Base-by-base conservation (phyloP, 2,888 invertebrate species). In the Yponomeuta evonymella region DNA sequence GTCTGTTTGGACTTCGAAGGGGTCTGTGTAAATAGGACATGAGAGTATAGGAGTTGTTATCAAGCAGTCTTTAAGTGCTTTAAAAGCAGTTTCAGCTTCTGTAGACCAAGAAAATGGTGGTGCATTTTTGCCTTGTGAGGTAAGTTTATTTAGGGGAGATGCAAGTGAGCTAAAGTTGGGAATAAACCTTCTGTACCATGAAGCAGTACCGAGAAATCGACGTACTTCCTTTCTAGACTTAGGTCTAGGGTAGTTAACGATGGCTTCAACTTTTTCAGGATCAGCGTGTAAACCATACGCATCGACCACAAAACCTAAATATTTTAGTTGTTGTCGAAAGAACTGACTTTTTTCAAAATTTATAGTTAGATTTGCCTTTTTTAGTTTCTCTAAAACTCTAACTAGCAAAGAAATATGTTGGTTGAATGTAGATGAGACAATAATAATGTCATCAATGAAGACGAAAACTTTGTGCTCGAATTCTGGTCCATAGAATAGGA, bases 151-250 rank as follows among this genome's bases (percentile, higher is more conserved):
- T 0, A 77, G 69, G 0, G 76, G 77, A 1, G 71, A 72, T 11
- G 78, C 74, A 8, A 75, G 67, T 23, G 71, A 71, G 36, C 76
- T 76, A 72, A 78, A 77, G 33, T 75, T 74, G 1, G 74, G 75
- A 12, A 77, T 71, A 48, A 78, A 78, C 1, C 76, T 67, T 0
- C 79, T 71, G 70, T 77, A 78, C 77, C 77, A 79, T 9, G 76
- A 69, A 9, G 76, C 75, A 6, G 75, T 76, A 8, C 76, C 77
- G 0, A 77, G n/a, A 66, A 79, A 78, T 0, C 76, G 71, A 29
- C 71, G 72, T 1, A 78, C 71, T 10, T 79, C 77, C 63, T 77
- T 77, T 2, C 72, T 69, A 65, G 71, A 73, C 29, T 73, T 74
- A 10, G 79, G 78, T 4, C 74, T 74, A 6, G 76, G 75, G 36